Evolutionary conservation across 2,888 invertebrate genomes (phyloP), one percentile per base, ranked within the genome.

Genomic region (Ceraclea dissimilis): DNA sequence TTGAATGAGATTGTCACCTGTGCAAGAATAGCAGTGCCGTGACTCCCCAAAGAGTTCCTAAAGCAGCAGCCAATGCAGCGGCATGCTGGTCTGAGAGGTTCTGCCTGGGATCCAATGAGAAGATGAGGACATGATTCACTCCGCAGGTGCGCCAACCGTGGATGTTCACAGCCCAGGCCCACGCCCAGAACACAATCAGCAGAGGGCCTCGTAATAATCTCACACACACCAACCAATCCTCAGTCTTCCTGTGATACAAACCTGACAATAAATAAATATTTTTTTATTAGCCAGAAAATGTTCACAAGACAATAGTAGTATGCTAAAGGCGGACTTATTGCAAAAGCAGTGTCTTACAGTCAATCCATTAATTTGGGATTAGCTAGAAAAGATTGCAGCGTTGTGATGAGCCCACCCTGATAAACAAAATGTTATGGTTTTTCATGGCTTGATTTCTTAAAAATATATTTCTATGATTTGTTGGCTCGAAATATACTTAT

Each of bases 71-170:
- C 64, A 87, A 76, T 74, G 90, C 89, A 79, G 89, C 85, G 11
- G 83, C 72, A 66, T 90, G 85, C 68, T 89, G 88, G 67, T 89
- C 88, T 1, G 83, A 82, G 4, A 84, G 71, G 71, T 90, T 88
- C 68, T 87, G 85, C 49, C 90, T 72, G 0, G 90, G 90, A 72
- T 90, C 88, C 59, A 91, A 71, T 69, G 90, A 90, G 67, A 90
- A 90, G 60, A 90, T 90, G 2, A 90, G 78, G 16, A 90, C 89
- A 69, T 90, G 90, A 68, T 90, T 90, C 2, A 90, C 89, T 13
- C 90, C 90, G 0, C 88, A 86, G 10, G 87, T 84, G 57, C 89
- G 71, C 89, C 89, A 90, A 21, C 88, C 88, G 66, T 88, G 88
- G 1, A 88, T 86, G 70, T 90, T 90, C 49, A 89, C 81, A 49